Evolutionary conservation across 1,140 invertebrate species (phyloP).

Genomic region (Conopomorpha cramerella): DNA sequence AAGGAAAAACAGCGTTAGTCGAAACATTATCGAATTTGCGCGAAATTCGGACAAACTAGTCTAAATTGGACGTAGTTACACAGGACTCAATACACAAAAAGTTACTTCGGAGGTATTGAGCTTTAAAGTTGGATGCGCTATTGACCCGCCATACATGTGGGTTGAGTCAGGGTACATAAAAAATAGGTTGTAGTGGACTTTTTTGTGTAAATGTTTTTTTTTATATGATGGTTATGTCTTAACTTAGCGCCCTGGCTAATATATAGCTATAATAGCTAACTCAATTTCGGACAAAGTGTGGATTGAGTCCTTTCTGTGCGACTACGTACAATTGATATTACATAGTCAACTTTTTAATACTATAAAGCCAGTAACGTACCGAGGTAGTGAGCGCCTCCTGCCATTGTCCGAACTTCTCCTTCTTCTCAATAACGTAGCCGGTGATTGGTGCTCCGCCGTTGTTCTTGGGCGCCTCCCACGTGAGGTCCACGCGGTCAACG

Average conservation of each 20-base stretch:
- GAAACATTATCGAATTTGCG: too few species aligned
- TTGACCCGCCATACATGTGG: too few species aligned
- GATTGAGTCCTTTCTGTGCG: too few species aligned
- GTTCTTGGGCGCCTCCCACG: conserved; percentile 84
- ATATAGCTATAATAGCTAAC: not conserved
- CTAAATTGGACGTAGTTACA: too few species aligned
- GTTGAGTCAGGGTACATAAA: too few species aligned
- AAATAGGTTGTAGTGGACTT: too few species aligned
- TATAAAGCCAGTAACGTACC: not conserved
- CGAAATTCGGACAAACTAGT: too few species aligned
- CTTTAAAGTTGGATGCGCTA: too few species aligned
- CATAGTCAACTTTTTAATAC: not conserved
- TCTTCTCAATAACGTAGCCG: conserved; percentile 95
- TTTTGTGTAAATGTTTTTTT: too few species aligned
- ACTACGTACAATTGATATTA: not conserved
- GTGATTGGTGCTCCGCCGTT: conserved; percentile 91
- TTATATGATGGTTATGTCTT: not conserved
- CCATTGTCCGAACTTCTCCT: conserved; percentile 84
- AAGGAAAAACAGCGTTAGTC: too few species aligned
- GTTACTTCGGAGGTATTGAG: too few species aligned
- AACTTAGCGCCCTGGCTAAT: not conserved
- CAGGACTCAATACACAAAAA: too few species aligned
- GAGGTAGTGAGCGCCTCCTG: conserved; percentile 85
- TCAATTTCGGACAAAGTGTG: not conserved
- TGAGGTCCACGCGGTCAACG: conserved; percentile 95